A percentile compares a stretch with the other conserved stretches of the same genome.
Conservation (phyloP, 2,797 vertebrate genomes). For the Sebastiscus tertius region DNA sequence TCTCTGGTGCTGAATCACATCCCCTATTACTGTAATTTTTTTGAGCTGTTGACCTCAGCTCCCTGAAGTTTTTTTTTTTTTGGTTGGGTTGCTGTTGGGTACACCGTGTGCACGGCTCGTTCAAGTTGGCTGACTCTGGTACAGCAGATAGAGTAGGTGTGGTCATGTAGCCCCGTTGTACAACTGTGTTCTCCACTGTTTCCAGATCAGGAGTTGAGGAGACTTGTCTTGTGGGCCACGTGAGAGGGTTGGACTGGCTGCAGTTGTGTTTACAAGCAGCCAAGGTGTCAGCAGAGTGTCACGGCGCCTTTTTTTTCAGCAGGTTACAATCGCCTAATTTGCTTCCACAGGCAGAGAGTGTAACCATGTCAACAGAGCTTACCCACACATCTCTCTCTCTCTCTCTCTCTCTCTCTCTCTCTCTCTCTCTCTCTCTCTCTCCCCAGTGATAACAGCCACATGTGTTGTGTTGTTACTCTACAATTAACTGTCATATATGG, state of each 20-base stretch:
- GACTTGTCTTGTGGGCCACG: conserved; percentile 47
- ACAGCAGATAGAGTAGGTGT: conserved; percentile 74
- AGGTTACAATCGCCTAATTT: conserved; percentile 64
- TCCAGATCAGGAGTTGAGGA: conserved; percentile 63
- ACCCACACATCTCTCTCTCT: conserved; percentile 28
- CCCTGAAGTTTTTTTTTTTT: conserved; percentile 6
- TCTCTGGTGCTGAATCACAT: conserved; percentile 26
- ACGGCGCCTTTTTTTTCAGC: conserved; percentile 18
- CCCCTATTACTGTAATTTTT: background rate
- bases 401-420: conserved; percentile 18
- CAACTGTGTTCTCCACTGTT: conserved; percentile 54
- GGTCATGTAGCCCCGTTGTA: conserved; percentile 59
- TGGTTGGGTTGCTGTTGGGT: background rate
- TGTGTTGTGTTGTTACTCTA: conserved; percentile 44
- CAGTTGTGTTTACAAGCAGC: conserved; percentile 79
- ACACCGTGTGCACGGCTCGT: conserved; percentile 18
- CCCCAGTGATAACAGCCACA: conserved; percentile 37
- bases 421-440: background rate
- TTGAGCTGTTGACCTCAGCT: conserved; percentile 19
- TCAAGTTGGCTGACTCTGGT: conserved; percentile 55
- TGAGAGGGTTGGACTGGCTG: conserved; percentile 55
- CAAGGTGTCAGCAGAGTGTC: conserved; percentile 78
- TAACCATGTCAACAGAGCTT: conserved; percentile 68
- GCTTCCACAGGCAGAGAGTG: conserved; percentile 59
- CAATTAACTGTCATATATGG: conserved; percentile 11